Evolutionary conservation across 2,113 vertebrate species (phyloP), one percentile per base, ranked within the genome.

Genomic region (Dromiciops gliroides): DNA sequence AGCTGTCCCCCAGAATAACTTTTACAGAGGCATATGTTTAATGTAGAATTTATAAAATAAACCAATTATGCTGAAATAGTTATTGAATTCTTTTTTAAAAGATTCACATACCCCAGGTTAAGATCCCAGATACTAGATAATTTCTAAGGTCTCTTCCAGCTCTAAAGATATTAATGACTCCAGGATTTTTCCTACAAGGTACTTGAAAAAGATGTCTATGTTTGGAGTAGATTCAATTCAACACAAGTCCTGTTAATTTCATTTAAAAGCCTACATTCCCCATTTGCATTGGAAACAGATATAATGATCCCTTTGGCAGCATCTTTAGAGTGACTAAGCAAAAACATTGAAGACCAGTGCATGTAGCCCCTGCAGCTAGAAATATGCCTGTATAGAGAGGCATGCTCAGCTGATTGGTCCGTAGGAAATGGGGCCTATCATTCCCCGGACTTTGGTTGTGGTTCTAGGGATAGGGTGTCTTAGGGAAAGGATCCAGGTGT

Each of bases 201-300:
- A 22, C 14, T 24, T 92, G 91, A 96, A 89, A 92, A 94, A 67
- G n/a, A 56, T 24, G 47, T 49, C 5, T 67, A 44, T 93, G 48
- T 94, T 95, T 92, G 88, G 47, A 93, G 4, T 51, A 53, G 23
- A 53, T 90, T 67, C 93, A 75, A 37, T 48, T 14, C n/a, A 23
- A 8, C 16, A 83, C 19, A 83, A 83, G 67, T 44, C n/a, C 67
- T 83, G 37, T 75, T 75, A 75, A 83, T 83, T 83, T 83, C 67
- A 83, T 44, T 83, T 83, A 83, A 44, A 44, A 83, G 67, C 67
- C 19, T n/a, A 14, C 16, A 37, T 75, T 75, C 60, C 60, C 37
- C 60, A n/a, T n/a, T 14, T 75, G 60, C 60, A 75, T 19, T n/a
- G 60, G 14, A 75, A 75, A 5, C 19, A 75, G 31, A 75, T 37